Conservation (phyloP, 2,797 vertebrate genomes). For the Anguilla anguilla region DNA sequence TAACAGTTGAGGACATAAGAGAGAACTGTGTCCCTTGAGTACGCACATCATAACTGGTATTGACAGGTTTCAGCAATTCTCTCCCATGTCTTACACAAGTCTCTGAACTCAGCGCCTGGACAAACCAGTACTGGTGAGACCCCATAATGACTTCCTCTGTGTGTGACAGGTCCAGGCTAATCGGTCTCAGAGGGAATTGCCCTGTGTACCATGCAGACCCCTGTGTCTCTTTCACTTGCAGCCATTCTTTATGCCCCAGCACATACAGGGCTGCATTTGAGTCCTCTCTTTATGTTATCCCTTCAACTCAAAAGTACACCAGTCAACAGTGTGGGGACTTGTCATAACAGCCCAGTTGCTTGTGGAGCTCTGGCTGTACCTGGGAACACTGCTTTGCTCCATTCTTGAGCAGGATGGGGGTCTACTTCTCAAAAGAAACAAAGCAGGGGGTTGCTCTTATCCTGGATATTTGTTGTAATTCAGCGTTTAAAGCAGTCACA, state of each 20-base stretch:
- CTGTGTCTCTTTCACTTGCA: not conserved
- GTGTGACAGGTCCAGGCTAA: slow-evolving; percentile 8
- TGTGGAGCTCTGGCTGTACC: not conserved
- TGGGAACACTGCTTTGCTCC: not conserved
- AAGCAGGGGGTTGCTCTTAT: not conserved
- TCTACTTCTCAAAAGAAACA: not conserved
- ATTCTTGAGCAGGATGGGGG: not conserved
- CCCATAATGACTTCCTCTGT: not conserved
- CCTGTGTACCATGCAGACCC: not conserved
- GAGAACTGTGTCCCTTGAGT: not conserved
- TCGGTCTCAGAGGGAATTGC: slow-evolving; percentile 14
- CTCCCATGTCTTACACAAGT: not conserved
- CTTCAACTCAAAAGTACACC: not conserved
- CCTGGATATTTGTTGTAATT: too few relatives aligned
- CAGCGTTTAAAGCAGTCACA: too few relatives aligned
- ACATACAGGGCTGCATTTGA: not conserved
- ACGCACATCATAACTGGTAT: slow-evolving; percentile 6
- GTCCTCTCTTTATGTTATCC: slow-evolving; percentile 6
- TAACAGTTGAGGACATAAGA: not conserved
- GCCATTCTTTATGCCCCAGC: not conserved
- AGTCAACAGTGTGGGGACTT: not conserved
- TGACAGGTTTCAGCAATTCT: not conserved
- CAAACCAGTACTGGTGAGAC: not conserved
- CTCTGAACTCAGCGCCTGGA: slow-evolving; percentile 21
- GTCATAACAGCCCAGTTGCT: not conserved